These are phyloP conservation scores for Martes martes DNA, from an alignment of 2,113 vertebrate genomes.

Conservation along the genomic window DNA sequence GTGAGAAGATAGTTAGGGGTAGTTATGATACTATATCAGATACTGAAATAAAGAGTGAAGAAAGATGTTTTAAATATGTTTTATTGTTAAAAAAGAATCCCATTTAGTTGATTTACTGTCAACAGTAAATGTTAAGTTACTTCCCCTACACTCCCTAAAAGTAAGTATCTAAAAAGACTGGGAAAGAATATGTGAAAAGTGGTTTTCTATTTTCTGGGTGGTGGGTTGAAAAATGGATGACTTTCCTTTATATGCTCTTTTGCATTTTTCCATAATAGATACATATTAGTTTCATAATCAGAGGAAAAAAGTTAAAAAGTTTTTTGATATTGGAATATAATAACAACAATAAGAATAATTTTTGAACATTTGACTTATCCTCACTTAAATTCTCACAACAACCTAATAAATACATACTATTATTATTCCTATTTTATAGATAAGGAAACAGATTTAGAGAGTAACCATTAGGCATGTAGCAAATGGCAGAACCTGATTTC, in stretches of 20 bases:
- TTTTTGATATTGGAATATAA: neutral
- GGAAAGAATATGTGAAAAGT: neutral
- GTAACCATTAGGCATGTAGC: neutral
- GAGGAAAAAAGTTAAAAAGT: neutral
- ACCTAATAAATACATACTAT: neutral
- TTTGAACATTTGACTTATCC: neutral
- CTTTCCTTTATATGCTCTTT: neutral
- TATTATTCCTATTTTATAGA: neutral
- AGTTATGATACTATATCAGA: neutral
- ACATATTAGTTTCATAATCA: neutral
- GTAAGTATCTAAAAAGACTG: neutral
- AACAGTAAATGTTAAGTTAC: conserved; percentile 2
- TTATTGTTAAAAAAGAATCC: neutral
- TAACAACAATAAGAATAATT: neutral
- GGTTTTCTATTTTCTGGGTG: neutral
- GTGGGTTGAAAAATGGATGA: neutral
- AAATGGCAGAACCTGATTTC: neutral
- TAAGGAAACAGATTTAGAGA: neutral
- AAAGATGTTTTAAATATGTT: neutral
- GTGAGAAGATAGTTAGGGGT: neutral
- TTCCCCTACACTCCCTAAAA: neutral
- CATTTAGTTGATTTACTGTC: neutral
- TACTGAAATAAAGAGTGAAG: neutral
- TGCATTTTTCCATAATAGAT: neutral
- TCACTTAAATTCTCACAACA: neutral